Evolutionary conservation across 2,113 vertebrate genomes (phyloP), one percentile per base, ranked within the genome.

Genomic region (Sylvilagus bachmani): DNA sequence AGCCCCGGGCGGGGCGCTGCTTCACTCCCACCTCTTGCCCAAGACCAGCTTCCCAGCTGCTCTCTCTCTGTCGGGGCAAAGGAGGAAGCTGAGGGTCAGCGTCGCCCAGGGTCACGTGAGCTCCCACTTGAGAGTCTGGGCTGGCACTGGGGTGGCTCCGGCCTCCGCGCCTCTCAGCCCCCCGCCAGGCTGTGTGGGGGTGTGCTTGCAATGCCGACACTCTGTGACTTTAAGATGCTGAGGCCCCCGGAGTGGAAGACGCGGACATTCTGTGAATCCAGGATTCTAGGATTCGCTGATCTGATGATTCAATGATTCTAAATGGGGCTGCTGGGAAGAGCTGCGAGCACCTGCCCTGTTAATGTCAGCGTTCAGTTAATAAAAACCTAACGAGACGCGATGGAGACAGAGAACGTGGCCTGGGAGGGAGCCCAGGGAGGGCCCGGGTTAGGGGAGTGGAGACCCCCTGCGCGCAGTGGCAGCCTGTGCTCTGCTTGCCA

Each of bases 291-390:
- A 94, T 96, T 91, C 86, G 91, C 92, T 93, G 94, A 95, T 90
- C 88, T 95, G 95, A 97, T 97, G 97, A 97, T 97, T 96, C 97
- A 94, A 83, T 97, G 97, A 96, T 97, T 97, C 97, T 97, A 97
- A 97, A 96, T 95, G 95, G 90, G 83, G 96, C 96, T 97, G 89
- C 96, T 97, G 96, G 94, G 97, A 97, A 96, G 95, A 97, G 96
- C 95, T 89, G 95, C 88, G 95, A 82, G 96, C 96, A 96, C 95
- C 93, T 96, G 97, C 96, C 95, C 96, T 91, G 95, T 95, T 97
- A 96, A 96, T 91, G 93, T 97, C 85, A 93, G 89, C 94, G 96
- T 91, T 96, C 95, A 86, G 92, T 95, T 97, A 97, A 96, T 97
- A 97, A 97, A 96, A 95, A 95, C 95, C 90, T 95, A 97, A 95